phyloP scores from a whole-genome alignment of 2,113 vertebrate species.

The Manacus vitellinus region DNA sequence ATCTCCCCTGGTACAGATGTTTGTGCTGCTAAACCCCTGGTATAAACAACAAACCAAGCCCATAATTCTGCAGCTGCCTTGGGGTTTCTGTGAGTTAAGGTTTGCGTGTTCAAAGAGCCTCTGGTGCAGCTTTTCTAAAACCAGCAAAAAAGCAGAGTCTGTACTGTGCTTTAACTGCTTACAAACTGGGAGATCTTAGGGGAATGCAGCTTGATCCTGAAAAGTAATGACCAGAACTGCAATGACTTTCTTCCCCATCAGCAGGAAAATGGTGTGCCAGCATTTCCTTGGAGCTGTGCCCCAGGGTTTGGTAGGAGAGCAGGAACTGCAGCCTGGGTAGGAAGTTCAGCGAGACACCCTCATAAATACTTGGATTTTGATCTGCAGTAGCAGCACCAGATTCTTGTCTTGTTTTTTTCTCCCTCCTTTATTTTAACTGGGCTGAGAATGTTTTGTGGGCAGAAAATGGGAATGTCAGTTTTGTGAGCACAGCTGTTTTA shows the following conservation, averaged over 20 bases:
- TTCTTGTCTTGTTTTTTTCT: neutral
- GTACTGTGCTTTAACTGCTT: neutral
- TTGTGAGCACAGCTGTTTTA: conserved; percentile 27
- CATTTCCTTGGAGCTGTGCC: neutral
- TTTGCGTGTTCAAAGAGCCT: neutral
- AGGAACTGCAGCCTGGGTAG: neutral
- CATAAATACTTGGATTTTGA: neutral
- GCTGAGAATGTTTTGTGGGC: neutral
- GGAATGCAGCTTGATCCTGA: neutral
- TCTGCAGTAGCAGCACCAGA: neutral
- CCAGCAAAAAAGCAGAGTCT: neutral
- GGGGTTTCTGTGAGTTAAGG: neutral
- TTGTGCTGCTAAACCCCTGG: neutral
- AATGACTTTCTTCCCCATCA: neutral
- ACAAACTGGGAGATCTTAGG: neutral
- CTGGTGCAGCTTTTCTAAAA: neutral
- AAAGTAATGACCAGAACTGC: neutral
- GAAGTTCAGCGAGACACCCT: neutral
- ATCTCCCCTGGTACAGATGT: neutral
- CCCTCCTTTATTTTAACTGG: neutral
- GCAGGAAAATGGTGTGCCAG: neutral
- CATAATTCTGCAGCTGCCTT: neutral
- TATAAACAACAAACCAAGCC: neutral
- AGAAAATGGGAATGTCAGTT: conserved; percentile 20
- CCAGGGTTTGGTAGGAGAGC: neutral